Conservation (phyloP, 2,797 vertebrate species). For the Morelia viridis region DNA sequence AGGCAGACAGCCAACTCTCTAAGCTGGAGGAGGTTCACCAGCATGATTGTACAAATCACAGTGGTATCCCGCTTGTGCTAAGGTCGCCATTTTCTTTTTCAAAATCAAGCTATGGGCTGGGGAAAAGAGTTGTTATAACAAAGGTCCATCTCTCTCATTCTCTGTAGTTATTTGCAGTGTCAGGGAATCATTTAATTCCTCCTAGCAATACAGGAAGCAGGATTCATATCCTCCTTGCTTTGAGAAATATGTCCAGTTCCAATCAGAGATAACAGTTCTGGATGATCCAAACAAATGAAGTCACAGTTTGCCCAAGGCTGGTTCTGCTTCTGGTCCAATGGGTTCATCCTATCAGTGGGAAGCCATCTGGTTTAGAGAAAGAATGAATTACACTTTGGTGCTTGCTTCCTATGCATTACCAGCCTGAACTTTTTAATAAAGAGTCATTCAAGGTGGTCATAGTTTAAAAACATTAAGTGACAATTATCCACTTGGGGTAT, state of each 20-base stretch:
- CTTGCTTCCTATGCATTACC: too few relatives aligned
- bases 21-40: too few relatives aligned
- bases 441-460: slow-evolving; percentile 50
- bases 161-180: not conserved
- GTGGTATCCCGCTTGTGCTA: too few relatives aligned
- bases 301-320: not conserved
- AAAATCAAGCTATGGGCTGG: not conserved
- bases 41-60: too few relatives aligned
- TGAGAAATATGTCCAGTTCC: not conserved
- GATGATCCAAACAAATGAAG: not conserved
- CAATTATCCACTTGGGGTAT: slow-evolving; percentile 71
- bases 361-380: not conserved
- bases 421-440: slow-evolving; percentile 62
- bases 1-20: too few relatives aligned
- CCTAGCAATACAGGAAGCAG: not conserved
- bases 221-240: not conserved
- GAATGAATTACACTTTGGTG: not conserved
- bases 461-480: slow-evolving; percentile 69
- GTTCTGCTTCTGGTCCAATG: too few relatives aligned
- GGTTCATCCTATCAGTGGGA: not conserved
- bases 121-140: not conserved
- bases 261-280: too few relatives aligned
- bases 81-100: too few relatives aligned
- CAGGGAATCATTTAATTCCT: not conserved
- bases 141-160: not conserved